Conservation (phyloP, 2,797 vertebrate genomes). For the Hippocampus kuda region DNA sequence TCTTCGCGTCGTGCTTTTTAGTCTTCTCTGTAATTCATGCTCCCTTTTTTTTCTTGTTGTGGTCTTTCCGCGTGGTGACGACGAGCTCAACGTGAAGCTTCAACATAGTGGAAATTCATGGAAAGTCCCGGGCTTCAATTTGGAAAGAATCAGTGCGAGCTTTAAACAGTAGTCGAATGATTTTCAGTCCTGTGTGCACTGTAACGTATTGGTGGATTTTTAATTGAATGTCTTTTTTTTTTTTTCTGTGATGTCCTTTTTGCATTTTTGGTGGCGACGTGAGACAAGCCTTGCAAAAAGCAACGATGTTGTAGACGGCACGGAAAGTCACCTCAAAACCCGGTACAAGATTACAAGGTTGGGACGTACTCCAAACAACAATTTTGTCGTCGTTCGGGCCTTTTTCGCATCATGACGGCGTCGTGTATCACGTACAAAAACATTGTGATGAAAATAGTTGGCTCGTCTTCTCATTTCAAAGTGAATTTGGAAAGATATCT, state of each 20-base stretch:
- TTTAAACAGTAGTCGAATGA: neutral
- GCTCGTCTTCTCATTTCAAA: neutral
- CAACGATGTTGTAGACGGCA: too few species aligned
- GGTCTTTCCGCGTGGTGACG: neutral
- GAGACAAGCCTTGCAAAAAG: too few species aligned
- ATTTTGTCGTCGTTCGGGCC: too few species aligned
- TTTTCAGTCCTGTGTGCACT: neutral
- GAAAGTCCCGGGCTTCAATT: neutral
- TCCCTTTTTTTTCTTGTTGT: neutral
- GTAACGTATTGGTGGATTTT: neutral
- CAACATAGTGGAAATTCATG: neutral
- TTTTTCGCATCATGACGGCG: too few species aligned
- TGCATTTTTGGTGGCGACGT: neutral
- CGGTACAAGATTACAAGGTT: too few species aligned
- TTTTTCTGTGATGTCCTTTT: neutral
- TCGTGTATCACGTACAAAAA: too few species aligned
- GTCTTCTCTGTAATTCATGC: conserved; percentile 21
- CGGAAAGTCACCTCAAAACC: too few species aligned
- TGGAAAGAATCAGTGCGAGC: neutral
- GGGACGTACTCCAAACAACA: too few species aligned
- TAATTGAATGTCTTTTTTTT: neutral
- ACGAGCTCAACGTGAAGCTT: neutral
- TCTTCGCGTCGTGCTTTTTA: conserved; percentile 25
- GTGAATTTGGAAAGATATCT: neutral
- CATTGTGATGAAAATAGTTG: neutral